Evolutionary conservation across 2,888 invertebrate species (phyloP), one percentile per base, ranked within the genome.

Genomic region (Aradus depressus): DNA sequence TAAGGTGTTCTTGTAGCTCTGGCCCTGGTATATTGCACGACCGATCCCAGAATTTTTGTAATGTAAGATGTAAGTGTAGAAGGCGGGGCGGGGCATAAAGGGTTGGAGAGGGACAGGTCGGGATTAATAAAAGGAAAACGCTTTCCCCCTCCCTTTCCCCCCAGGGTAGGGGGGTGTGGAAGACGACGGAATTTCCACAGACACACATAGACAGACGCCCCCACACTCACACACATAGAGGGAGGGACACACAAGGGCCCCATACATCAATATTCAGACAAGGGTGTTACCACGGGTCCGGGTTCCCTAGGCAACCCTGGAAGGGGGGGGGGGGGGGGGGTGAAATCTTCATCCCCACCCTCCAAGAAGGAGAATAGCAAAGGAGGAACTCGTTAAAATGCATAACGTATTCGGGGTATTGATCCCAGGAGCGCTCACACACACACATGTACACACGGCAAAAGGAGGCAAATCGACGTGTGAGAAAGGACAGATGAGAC

Each of bases 341-440:
- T 43, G 47, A 55, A 52, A 52, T 50, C 53, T 52, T 52, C 50
- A 51, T 38, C 31, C 31, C 14, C 31, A 28, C 45, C 32, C 45
- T 22, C 38, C 37, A n/a, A 47, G 47, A 38, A 23, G 47, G 47
- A 47, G 47, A 47, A 41, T 47, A 41, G 34, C 32, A 25, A 35
- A 23, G 28, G 51, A 44, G 52, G 39, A 51, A 52, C 55, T 59
- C 59, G 59, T 59, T 59, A 59, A 59, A 56, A 59, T 59, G 59
- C 59, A 59, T 59, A 59, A 59, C 59, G 58, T 59, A 59, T 59
- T 59, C 59, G 50, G 55, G n/a, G 52, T 59, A 59, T 59, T 59
- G 59, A 58, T 58, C 53, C 26, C 22, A 28, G 44, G 18, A 22
- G 52, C 42, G 44, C 21, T 23, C 32, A 38, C 22, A 47, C 44